phyloP scores from a whole-genome alignment of 1,140 invertebrate genomes.

The Acromyrmex charruanus region DNA sequence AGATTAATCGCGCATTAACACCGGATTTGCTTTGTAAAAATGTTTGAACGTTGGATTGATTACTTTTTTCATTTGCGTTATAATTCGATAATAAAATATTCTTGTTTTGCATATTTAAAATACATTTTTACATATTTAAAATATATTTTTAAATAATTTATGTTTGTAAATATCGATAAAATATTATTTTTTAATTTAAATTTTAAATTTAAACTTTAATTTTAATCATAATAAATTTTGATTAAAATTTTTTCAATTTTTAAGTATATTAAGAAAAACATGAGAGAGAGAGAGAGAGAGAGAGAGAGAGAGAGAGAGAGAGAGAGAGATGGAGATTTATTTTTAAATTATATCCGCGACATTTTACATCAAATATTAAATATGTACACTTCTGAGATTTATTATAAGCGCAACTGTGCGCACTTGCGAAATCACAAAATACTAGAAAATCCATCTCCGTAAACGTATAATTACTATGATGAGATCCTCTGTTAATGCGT shows the following conservation, averaged over 20 bases:
- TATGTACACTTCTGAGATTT: background rate
- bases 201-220: background rate
- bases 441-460: slow-evolving; percentile 46
- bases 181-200: background rate
- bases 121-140: background rate
- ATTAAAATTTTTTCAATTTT: background rate
- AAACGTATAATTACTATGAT: slow-evolving; percentile 16
- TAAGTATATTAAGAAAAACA: background rate
- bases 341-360: background rate
- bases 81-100: slow-evolving; percentile 5
- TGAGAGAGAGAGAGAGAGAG: background rate
- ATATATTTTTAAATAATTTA: background rate
- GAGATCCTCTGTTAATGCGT: slow-evolving; percentile 27
- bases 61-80: background rate
- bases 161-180: background rate
- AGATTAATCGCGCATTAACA: slow-evolving; percentile 61
- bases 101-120: background rate
- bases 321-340: background rate
- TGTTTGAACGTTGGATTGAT: slow-evolving; percentile 41
- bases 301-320: no score
- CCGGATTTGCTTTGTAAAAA: slow-evolving; percentile 33
- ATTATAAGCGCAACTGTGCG: background rate
- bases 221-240: background rate
- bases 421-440: background rate
- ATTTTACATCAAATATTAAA: background rate